Evolutionary conservation across 2,797 vertebrate genomes (phyloP), one percentile per base, ranked within the genome.

Genomic region (Ctenochaetus hawaiiensis): DNA sequence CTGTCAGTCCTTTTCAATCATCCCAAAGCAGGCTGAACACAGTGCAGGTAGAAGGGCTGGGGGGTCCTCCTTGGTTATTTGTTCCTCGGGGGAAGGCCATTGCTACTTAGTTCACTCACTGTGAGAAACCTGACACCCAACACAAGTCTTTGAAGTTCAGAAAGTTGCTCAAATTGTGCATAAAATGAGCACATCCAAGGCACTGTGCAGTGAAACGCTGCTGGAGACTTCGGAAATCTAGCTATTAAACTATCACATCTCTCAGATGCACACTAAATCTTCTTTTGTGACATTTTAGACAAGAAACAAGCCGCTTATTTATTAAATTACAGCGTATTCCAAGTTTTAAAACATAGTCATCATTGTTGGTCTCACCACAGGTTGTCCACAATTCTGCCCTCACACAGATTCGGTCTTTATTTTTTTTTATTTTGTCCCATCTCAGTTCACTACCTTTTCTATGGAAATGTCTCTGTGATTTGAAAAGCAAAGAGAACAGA

Each of bases 1-100:
- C 67, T 66, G 82, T 85, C 86, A 88, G 83, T 92, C 90, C 73
- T 66, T 77, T 86, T 91, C 89, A 90, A 92, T 94, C 84, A 82
- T 78, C 69, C 72, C 8, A 20, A 83, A 83, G 78, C 53, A 52
- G 67, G 13, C 67, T 44, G 80, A 83, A 94, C 83, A 91, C 80
- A 91, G 71, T 83, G 84, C 92, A 94, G 93, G 83, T 89, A 78
- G 81, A 77, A 56, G 23, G 30, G 43, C 62, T 20, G 62, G 47
- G 48, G 74, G 77, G 59, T 75, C 67, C 51, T 73, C 68, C 26
- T 16, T 41, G 43, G 44, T 77, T 67, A 57, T 80, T 82, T 81
- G 68, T 57, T 80, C 75, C 67, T 75, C 49, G 49, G 70, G 81
- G 78, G 67, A 77, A 71, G 26, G 20, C 49, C 61, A 65, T 22